These are phyloP conservation scores for Scelioninae gen. 1 DNA, from an alignment of 2,888 invertebrate species.

Conservation along the genomic window DNA sequence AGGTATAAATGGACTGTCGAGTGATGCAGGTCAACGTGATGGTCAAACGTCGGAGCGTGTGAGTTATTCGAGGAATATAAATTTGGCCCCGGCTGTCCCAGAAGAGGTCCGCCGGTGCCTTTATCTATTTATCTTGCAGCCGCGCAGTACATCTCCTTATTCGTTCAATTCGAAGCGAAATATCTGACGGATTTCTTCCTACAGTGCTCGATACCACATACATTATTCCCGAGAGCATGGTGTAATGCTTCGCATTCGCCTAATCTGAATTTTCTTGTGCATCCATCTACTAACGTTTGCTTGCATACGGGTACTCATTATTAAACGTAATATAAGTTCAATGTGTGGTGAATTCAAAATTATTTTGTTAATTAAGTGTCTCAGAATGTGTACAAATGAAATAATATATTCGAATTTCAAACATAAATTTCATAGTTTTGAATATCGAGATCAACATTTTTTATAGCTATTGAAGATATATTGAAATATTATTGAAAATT, in stretches of 20 bases:
- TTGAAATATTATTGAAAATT: too few relatives aligned
- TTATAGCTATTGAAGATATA: too few relatives aligned
- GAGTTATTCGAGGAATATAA: conserved; percentile 59
- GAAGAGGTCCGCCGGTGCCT: conserved; percentile 35
- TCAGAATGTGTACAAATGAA: too few relatives aligned
- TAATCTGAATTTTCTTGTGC: conserved; percentile 58
- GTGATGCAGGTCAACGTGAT: conserved; percentile 48
- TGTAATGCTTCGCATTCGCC: conserved; percentile 16
- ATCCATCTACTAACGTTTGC: conserved; percentile 16
- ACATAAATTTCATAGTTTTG: too few relatives aligned
- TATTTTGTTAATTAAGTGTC: too few relatives aligned
- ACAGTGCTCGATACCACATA: conserved; percentile 43
- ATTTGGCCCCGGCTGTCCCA: conserved; percentile 45
- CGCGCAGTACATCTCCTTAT: conserved; percentile 48
- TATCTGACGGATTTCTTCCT: conserved; percentile 52
- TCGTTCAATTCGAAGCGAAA: conserved; percentile 53
- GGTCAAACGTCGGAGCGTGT: conserved; percentile 40
- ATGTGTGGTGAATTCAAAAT: not conserved
- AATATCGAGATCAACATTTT: too few relatives aligned
- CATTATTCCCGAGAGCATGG: conserved; percentile 57
- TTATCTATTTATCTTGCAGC: conserved; percentile 65
- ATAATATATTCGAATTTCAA: too few relatives aligned
- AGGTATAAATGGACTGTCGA: conserved; percentile 37
- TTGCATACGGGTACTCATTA: conserved; percentile 17
- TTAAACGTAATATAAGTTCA: conserved; percentile 22